phyloP scores from a whole-genome alignment of 2,113 vertebrate genomes.

The Elaphurus davidianus region DNA sequence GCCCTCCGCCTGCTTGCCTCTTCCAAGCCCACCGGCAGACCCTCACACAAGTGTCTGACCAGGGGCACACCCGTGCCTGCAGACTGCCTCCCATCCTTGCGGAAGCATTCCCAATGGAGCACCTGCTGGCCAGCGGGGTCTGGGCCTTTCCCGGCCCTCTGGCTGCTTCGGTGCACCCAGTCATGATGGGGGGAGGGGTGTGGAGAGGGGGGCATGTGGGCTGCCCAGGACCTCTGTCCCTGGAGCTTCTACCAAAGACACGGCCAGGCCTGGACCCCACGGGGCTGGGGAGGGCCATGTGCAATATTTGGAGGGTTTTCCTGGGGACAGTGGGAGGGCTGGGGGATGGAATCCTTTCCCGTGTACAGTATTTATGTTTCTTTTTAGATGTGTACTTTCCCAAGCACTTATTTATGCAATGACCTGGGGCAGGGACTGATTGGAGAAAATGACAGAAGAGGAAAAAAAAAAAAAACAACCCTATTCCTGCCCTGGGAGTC shows the following conservation, averaged over 20 bases:
- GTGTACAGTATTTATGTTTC: conserved; percentile 78
- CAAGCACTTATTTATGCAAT: conserved; percentile 77
- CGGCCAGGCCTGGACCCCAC: conserved; percentile 44
- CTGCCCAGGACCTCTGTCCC: conserved; percentile 58
- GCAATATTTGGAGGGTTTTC: conserved; percentile 72
- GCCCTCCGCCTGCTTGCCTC: conserved; percentile 26
- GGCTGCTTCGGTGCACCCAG: not conserved
- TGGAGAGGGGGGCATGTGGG: not conserved
- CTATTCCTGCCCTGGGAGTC: conserved; percentile 10
- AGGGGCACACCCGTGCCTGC: not conserved
- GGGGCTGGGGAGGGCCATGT: conserved; percentile 66
- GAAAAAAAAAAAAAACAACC: not conserved
- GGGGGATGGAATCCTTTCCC: conserved; percentile 49
- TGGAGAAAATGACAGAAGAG: conserved; percentile 30
- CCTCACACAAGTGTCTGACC: not conserved
- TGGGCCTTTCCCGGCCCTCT: not conserved
- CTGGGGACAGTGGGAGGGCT: conserved; percentile 42
- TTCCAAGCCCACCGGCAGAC: conserved; percentile 40
- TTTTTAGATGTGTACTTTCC: conserved; percentile 67
- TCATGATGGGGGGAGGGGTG: not conserved
- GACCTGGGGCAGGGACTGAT: conserved; percentile 39
- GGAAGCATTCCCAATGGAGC: not conserved
- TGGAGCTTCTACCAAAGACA: conserved; percentile 77
- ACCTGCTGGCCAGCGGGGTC: not conserved
- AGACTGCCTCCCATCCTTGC: not conserved